These are phyloP conservation scores for Mythimna vitellina DNA, from an alignment of 2,888 invertebrate genomes.

Conservation along the genomic window DNA sequence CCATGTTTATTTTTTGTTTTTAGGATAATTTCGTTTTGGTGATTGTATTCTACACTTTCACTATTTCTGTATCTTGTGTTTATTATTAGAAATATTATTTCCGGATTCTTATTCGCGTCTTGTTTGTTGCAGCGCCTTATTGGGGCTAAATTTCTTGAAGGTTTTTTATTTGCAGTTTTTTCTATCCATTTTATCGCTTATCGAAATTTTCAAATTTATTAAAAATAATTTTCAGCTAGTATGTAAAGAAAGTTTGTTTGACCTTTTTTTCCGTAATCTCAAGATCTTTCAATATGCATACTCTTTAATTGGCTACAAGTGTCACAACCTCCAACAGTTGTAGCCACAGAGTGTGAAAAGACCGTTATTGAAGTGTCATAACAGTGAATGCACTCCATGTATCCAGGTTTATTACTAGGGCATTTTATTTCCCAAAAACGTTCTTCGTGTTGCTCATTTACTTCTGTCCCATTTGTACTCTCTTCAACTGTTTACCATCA, in stretches of 20 bases:
- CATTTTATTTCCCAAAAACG: too few species aligned
- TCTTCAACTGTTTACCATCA: not conserved
- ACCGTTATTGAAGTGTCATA: conserved; percentile 56
- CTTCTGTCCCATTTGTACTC: not conserved
- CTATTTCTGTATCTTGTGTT: conserved; percentile 7
- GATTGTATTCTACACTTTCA: conserved; percentile 29
- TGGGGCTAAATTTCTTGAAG: too few species aligned
- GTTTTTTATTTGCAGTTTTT: too few species aligned
- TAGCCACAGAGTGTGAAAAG: conserved; percentile 37
- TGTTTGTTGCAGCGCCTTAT: not conserved
- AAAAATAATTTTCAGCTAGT: not conserved
- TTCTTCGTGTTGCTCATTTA: not conserved
- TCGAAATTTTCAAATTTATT: not conserved
- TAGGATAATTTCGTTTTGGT: conserved; percentile 10
- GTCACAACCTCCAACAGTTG: conserved; percentile 49
- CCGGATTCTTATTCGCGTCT: not conserved
- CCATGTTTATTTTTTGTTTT: conserved; percentile 41
- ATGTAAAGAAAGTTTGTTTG: not conserved
- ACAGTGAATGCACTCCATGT: conserved; percentile 48
- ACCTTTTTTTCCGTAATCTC: not conserved
- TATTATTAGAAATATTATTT: not conserved
- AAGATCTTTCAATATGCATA: conserved; percentile 5
- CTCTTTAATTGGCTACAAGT: conserved; percentile 36
- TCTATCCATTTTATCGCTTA: too few species aligned
- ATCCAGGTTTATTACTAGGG: conserved; percentile 25